phyloP scores from a whole-genome alignment of 2,113 vertebrate genomes.

The Varanus komodoensis region DNA sequence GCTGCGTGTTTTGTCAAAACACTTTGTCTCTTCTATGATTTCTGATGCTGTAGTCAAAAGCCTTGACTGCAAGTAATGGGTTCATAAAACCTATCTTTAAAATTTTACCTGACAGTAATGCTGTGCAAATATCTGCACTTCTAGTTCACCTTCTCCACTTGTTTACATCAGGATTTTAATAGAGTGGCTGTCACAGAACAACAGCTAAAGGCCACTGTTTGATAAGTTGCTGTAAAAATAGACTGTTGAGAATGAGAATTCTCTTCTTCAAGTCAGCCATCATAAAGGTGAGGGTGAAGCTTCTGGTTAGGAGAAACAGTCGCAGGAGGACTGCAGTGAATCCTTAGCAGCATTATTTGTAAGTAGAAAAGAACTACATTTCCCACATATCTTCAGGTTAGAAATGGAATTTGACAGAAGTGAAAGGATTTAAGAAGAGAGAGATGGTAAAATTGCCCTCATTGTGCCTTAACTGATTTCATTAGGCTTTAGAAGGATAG shows the following conservation, averaged over 20 bases:
- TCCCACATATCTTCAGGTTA: slow-evolving; percentile 61
- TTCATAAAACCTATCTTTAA: slow-evolving; percentile 85
- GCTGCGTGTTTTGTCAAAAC: slow-evolving; percentile 86
- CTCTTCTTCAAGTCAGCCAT: slow-evolving; percentile 77
- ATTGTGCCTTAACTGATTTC: background rate
- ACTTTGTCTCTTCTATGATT: slow-evolving; percentile 87
- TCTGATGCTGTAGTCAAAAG: slow-evolving; percentile 86
- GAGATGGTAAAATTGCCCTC: background rate
- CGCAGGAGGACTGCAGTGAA: slow-evolving; percentile 63
- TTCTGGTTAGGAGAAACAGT: slow-evolving; percentile 59
- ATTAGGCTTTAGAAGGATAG: background rate
- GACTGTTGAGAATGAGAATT: slow-evolving; percentile 81
- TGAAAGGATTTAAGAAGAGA: slow-evolving; percentile 25
- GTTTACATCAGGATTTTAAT: slow-evolving; percentile 86
- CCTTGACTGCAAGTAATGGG: slow-evolving; percentile 85
- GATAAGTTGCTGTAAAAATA: slow-evolving; percentile 83
- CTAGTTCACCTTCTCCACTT: slow-evolving; percentile 83
- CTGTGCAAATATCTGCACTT: slow-evolving; percentile 83
- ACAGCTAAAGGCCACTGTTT: slow-evolving; percentile 83
- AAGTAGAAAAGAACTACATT: slow-evolving; percentile 64
- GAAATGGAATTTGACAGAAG: slow-evolving; percentile 42
- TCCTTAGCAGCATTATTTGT: slow-evolving; percentile 67
- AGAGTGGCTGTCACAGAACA: slow-evolving; percentile 83
- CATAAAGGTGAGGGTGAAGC: slow-evolving; percentile 65
- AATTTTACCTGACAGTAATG: slow-evolving; percentile 87